Evolutionary conservation across 2,888 invertebrate species (phyloP).

Genomic region (Cistogaster globosa): DNA sequence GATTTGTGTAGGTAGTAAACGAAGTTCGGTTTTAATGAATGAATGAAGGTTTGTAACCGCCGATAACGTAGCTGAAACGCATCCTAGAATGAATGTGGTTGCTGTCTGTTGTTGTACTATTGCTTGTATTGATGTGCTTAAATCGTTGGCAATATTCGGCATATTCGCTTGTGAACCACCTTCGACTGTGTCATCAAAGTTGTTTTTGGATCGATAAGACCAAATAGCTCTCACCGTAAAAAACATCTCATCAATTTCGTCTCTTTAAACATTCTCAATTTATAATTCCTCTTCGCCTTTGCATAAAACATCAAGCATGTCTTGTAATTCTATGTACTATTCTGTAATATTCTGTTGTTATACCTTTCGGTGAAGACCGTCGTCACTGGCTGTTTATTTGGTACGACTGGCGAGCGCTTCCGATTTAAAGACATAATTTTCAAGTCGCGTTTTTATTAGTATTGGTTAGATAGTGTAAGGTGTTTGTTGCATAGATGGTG

Average conservation of each 20-base stretch:
- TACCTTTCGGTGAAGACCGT: too few species aligned
- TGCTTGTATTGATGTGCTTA: slow-evolving; percentile 19
- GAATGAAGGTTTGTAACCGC: not conserved
- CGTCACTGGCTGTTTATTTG: too few species aligned
- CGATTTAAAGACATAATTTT: too few species aligned
- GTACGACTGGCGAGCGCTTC: too few species aligned
- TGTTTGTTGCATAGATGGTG: too few species aligned
- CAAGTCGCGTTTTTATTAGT: too few species aligned
- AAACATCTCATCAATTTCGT: not conserved
- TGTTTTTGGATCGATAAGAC: not conserved
- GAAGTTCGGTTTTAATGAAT: not conserved
- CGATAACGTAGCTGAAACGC: not conserved
- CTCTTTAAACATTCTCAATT: not conserved
- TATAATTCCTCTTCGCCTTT: not conserved
- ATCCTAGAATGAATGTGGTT: slow-evolving; percentile 8
- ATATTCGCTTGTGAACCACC: not conserved
- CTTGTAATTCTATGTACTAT: not conserved
- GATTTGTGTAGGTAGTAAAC: slow-evolving; percentile 44
- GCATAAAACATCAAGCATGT: not conserved
- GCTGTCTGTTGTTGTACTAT: slow-evolving; percentile 27
- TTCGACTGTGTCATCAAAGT: not conserved
- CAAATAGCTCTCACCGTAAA: not conserved
- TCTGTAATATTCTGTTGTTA: not conserved
- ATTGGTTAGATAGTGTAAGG: too few species aligned
- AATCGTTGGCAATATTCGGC: not conserved